Conservation (phyloP, 2,888 invertebrate genomes). For the Lydus trimaculatus region DNA sequence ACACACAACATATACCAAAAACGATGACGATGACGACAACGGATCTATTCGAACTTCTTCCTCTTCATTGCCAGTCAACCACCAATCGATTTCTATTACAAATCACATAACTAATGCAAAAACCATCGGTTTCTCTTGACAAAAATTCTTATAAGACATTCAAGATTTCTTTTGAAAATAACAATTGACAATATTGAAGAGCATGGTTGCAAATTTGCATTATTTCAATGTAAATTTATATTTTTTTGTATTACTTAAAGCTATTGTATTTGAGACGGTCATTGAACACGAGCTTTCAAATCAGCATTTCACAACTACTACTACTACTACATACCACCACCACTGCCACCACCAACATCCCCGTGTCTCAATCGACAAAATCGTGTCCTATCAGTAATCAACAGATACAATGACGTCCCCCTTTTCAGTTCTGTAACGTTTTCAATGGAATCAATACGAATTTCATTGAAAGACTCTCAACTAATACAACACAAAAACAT, state of each 20-base stretch:
- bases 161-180: background rate
- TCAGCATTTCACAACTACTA: slow-evolving; percentile 50
- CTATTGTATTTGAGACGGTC: slow-evolving; percentile 15
- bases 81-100: background rate
- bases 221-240: background rate
- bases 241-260: background rate
- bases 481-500: slow-evolving; percentile 16
- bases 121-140: background rate
- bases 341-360: background rate
- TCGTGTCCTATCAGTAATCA: slow-evolving; percentile 52
- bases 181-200: background rate
- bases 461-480: slow-evolving; percentile 35
- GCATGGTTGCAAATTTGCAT: background rate
- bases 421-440: slow-evolving; percentile 6
- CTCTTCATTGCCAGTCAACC: slow-evolving; percentile 10
- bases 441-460: slow-evolving; percentile 38
- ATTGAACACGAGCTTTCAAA: slow-evolving; percentile 44
- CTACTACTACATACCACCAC: too few relatives aligned
- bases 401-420: slow-evolving; percentile 35
- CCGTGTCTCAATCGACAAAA: slow-evolving; percentile 34
- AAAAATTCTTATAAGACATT: too few relatives aligned
- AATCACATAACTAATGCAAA: background rate
- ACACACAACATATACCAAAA: background rate
- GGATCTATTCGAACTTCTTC: slow-evolving; percentile 9
- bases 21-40: slow-evolving; percentile 9